Percentiles rank a stretch among this genome's conserved stretches.
Conservation (phyloP, 1,140 invertebrate genomes). For the Oncopeltus fasciatus region DNA sequence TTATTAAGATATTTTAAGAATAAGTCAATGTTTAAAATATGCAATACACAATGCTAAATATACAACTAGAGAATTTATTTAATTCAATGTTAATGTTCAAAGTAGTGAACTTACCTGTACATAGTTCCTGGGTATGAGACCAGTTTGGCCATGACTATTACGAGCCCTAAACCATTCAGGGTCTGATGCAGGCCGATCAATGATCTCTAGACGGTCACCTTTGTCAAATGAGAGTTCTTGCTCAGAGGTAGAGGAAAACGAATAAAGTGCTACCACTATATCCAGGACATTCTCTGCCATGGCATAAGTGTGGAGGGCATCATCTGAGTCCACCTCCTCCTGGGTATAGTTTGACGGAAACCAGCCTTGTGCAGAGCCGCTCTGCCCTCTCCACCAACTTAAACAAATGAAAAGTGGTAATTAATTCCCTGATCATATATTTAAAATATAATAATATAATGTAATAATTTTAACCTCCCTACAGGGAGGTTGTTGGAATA, state of each 20-base stretch:
- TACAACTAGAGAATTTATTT: neutral
- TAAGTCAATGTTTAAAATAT: neutral
- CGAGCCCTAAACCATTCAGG: constrained; percentile 94
- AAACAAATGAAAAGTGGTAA: no score
- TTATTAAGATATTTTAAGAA: no score
- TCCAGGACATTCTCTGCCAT: constrained; percentile 87
- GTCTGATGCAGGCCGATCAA: constrained; percentile 87
- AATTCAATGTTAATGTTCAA: no score
- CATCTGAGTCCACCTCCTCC: constrained; percentile 68
- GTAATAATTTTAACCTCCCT: no score
- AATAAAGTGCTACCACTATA: constrained; percentile 86
- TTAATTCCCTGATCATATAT: no score
- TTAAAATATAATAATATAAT: no score
- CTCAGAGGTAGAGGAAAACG: constrained; percentile 87
- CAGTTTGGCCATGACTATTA: constrained; percentile 78
- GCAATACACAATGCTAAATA: neutral
- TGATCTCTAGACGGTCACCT: constrained; percentile 83
- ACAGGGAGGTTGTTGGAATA: no score
- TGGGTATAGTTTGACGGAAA: constrained; percentile 97
- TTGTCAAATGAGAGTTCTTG: constrained; percentile 96
- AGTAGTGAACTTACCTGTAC: constrained; percentile 42
- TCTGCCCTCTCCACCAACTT: constrained; percentile 95
- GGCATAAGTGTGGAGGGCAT: constrained; percentile 75
- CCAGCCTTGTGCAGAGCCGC: constrained; percentile 68
- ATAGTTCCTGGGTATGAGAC: constrained; percentile 93